Evolutionary conservation across 2,888 invertebrate genomes (phyloP), one percentile per base, ranked within the genome.

Genomic region (Melipona bicolor): DNA sequence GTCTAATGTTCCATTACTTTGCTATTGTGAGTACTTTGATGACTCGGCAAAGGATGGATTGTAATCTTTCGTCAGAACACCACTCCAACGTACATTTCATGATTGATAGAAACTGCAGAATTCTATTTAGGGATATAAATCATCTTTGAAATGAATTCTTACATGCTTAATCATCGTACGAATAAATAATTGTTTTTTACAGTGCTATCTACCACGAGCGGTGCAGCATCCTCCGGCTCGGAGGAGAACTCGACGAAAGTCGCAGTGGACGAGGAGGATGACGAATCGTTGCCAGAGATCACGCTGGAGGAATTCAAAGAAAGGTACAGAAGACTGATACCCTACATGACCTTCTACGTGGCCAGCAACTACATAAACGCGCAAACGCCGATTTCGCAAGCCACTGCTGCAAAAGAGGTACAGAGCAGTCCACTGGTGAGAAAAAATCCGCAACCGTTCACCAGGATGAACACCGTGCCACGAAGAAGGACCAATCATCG

Each of bases 301-400:
- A 91, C 95, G 68, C 92, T 96, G 64, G 95, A 95, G 11, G 94
- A 95, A 67, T 92, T 93, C 80, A 96, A 96, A 76, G 97, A 97
- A 94, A 95, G 98, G 73, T 97, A 97, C 92, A 96, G 98, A 91
- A 95, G 98, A 86, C 94, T 98, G 71, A 97, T 98, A 91, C 98
- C 98, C 2, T 98, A 98, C 93, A 97, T 97, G 96, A 97, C 97
- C 56, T 98, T 97, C 94, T 98, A 97, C 93, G 95, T 96, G 50
- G 95, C 97, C n/a, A 96, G 95, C 64, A 96, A 96, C 81, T 96
- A 96, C 91, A 94, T 96, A 91, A 94, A 95, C 92, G 92, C 95
- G 92, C 82, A 95, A 50, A 36, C 73, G 27, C 71, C 81, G 24
- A 15, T 49, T 6, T 36, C 68, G 13, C 83, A 81, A 19, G 75